Evolutionary conservation across 2,797 vertebrate genomes (phyloP).

Genomic region (Micropoecilia bifurca): DNA sequence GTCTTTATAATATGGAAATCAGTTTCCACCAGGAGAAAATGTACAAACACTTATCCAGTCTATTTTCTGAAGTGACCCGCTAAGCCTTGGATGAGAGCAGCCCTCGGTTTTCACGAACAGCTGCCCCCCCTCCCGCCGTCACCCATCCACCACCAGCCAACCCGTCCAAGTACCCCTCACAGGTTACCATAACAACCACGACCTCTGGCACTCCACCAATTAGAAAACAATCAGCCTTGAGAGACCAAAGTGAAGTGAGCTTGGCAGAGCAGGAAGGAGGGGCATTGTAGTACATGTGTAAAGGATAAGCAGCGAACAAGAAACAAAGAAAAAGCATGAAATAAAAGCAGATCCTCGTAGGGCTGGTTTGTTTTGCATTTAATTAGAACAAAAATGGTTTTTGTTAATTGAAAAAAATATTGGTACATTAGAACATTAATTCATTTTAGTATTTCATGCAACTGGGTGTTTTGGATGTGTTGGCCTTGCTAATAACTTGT

Average conservation of each 20-base stretch:
- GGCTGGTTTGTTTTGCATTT: slow-evolving; percentile 11
- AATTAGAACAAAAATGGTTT: neutral
- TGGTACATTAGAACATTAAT: neutral
- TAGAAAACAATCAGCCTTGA: slow-evolving; percentile 83
- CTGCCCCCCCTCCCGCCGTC: slow-evolving; percentile 41
- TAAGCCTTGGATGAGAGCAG: slow-evolving; percentile 65
- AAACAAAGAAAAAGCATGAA: slow-evolving; percentile 25
- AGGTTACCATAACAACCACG: slow-evolving; percentile 83
- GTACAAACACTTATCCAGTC: slow-evolving; percentile 32
- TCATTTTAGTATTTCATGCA: neutral
- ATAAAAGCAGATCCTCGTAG: slow-evolving; percentile 1
- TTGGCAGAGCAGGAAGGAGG: slow-evolving; percentile 24
- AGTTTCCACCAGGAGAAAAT: slow-evolving; percentile 7
- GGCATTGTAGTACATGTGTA: slow-evolving; percentile 33
- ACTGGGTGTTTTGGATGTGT: neutral
- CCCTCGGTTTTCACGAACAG: slow-evolving; percentile 69
- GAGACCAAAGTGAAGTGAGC: slow-evolving; percentile 58
- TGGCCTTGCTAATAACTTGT: neutral
- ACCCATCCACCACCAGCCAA: slow-evolving; percentile 47
- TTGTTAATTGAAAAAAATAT: neutral
- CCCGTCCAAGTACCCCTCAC: slow-evolving; percentile 64
- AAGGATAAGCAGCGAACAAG: slow-evolving; percentile 43
- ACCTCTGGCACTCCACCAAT: slow-evolving; percentile 82
- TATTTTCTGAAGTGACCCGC: slow-evolving; percentile 73
- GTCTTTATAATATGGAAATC: slow-evolving; percentile 5